Percentiles rank a stretch among this genome's conserved stretches.
Evolutionary conservation across 2,888 invertebrate species (phyloP).

Genomic region (Mythimna pallens): DNA sequence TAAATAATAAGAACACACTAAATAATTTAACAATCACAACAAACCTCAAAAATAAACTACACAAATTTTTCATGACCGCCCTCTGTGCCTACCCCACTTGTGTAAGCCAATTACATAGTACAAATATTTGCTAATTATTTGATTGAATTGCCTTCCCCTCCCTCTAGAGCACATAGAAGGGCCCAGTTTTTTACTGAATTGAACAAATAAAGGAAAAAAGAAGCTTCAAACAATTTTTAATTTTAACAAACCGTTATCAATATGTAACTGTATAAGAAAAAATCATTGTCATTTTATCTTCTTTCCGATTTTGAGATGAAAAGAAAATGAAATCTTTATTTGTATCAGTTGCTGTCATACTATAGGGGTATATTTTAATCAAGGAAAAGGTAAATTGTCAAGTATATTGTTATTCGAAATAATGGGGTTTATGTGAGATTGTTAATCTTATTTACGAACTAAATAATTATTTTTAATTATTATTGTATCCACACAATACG

Average conservation of each 20-base stretch:
- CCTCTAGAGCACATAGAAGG: constrained; percentile 20
- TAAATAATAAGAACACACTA: too few relatives aligned
- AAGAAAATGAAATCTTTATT: constrained; percentile 20
- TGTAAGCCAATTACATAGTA: constrained; percentile 75
- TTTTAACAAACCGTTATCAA: constrained; percentile 30
- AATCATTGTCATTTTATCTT: constrained; percentile 12
- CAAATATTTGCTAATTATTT: constrained; percentile 84
- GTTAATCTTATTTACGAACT: too few relatives aligned
- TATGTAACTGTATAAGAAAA: constrained; percentile 9
- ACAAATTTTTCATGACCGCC: constrained; percentile 63
- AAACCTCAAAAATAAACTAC: constrained; percentile 40
- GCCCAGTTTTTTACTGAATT: constrained; percentile 48
- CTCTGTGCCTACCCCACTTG: constrained; percentile 59
- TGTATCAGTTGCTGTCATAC: constrained; percentile 22
- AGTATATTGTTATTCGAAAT: constrained; percentile 1
- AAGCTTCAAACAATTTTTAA: constrained; percentile 46
- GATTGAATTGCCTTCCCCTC: constrained; percentile 70
- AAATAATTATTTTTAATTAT: too few relatives aligned
- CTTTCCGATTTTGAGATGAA: constrained; percentile 8
- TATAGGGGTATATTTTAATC: constrained; percentile 8
- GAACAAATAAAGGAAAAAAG: constrained; percentile 34
- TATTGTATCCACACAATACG: too few relatives aligned
- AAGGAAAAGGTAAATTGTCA: not conserved
- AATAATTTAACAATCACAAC: constrained; percentile 26
- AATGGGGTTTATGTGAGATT: not conserved